Evolutionary conservation across 2,888 invertebrate species (phyloP).

Genomic region (Elmis aenea): DNA sequence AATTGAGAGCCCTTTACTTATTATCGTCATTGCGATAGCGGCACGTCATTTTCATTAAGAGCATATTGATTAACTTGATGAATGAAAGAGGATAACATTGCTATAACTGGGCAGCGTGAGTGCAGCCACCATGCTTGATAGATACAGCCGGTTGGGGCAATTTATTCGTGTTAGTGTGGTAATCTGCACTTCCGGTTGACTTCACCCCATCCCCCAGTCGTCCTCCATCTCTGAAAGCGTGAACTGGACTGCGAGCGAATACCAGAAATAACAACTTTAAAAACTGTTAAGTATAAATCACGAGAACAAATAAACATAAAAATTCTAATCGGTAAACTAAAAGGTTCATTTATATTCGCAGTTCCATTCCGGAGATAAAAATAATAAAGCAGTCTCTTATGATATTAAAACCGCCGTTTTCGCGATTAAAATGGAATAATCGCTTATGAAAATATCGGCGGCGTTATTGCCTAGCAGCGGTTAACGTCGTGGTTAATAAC

Average conservation of each 20-base stretch:
- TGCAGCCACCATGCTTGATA: slow-evolving; percentile 29
- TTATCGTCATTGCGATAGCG: too few relatives aligned
- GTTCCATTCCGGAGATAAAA: slow-evolving; percentile 38
- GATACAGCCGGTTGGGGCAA: slow-evolving; percentile 34
- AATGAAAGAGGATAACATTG: too few relatives aligned
- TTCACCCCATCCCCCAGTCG: slow-evolving; percentile 27
- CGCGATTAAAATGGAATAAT: slow-evolving; percentile 43
- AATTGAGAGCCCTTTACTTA: too few relatives aligned
- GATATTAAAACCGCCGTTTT: slow-evolving; percentile 42
- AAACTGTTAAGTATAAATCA: slow-evolving; percentile 17
- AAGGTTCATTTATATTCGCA: slow-evolving; percentile 36
- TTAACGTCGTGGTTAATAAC: slow-evolving; percentile 33
- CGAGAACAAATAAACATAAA: slow-evolving; percentile 28
- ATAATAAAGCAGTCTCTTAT: slow-evolving; percentile 43
- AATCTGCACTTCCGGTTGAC: slow-evolving; percentile 42
- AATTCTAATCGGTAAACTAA: slow-evolving; percentile 34
- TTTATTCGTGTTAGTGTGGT: slow-evolving; percentile 40
- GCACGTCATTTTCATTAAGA: too few relatives aligned
- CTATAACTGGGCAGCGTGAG: slow-evolving; percentile 10
- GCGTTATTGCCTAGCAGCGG: slow-evolving; percentile 35
- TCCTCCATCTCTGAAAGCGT: slow-evolving; percentile 10
- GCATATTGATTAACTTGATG: too few relatives aligned
- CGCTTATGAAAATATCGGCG: slow-evolving; percentile 43
- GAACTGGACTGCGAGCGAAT: slow-evolving; percentile 12
- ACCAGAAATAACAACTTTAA: slow-evolving; percentile 14